Evolutionary conservation across 2,113 vertebrate species (phyloP).

Genomic region (Lophius piscatorius): DNA sequence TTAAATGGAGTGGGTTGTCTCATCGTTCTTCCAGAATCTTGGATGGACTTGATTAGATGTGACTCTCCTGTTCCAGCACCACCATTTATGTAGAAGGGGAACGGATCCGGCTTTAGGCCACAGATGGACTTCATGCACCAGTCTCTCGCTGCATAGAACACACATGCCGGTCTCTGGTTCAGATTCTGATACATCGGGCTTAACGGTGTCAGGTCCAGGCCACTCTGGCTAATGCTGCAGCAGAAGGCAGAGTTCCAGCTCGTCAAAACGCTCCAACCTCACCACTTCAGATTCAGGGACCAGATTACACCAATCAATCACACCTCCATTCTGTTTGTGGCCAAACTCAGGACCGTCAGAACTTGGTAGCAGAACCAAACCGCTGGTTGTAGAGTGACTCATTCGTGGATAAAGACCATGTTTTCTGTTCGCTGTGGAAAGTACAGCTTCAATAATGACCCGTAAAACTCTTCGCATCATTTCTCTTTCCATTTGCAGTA

Average conservation of each 20-base stretch:
- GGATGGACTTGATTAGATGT: background rate
- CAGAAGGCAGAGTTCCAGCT: background rate
- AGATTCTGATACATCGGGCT: background rate
- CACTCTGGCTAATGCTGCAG: background rate
- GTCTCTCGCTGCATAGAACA: background rate
- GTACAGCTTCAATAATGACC: conserved; percentile 24
- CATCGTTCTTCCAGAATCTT: conserved; percentile 5
- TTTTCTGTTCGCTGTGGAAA: conserved; percentile 7
- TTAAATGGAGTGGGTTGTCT: background rate
- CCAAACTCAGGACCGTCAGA: background rate
- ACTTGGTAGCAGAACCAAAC: background rate
- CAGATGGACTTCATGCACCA: background rate
- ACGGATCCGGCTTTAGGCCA: background rate
- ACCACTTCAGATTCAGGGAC: background rate
- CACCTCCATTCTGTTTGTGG: background rate
- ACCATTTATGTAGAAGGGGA: background rate
- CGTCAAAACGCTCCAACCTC: background rate
- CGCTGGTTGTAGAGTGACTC: conserved; percentile 2
- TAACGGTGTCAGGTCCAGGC: background rate
- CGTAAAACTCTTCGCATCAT: conserved; percentile 18
- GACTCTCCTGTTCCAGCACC: background rate
- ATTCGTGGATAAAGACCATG: background rate
- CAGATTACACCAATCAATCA: background rate
- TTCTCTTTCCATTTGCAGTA: conserved; percentile 5
- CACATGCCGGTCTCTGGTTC: background rate